Evolutionary conservation across 2,888 invertebrate species (phyloP).

Genomic region (Polietes domitor): DNA sequence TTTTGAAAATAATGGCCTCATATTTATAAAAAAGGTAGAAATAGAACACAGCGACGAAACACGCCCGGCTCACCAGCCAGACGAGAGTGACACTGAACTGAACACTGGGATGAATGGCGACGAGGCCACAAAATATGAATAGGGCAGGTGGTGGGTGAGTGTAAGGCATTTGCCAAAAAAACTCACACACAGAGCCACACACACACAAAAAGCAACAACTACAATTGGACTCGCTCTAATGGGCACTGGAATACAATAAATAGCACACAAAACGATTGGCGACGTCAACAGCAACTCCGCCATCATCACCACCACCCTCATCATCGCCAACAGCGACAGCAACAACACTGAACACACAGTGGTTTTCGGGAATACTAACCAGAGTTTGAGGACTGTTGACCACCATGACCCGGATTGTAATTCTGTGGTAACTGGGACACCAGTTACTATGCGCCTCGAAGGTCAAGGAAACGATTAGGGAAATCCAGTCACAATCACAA

Average conservation of each 20-base stretch:
- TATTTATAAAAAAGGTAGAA: constrained; percentile 50
- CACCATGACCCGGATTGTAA: not conserved
- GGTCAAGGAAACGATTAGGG: not conserved
- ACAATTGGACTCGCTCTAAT: constrained; percentile 16
- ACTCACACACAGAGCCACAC: constrained; percentile 10
- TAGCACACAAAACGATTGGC: constrained; percentile 42
- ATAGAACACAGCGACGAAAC: not conserved
- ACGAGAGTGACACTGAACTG: not conserved
- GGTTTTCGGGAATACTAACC: not conserved
- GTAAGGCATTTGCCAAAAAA: constrained; percentile 46
- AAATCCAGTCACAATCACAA: not conserved
- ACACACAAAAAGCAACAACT: not conserved
- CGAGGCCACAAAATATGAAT: constrained; percentile 20
- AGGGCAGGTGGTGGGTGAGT: not conserved
- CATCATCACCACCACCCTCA: not conserved
- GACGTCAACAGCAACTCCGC: constrained; percentile 1
- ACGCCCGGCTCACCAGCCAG: not conserved
- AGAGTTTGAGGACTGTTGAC: not conserved
- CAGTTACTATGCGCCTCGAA: not conserved
- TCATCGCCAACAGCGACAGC: not conserved
- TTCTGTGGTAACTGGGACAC: too few relatives aligned
- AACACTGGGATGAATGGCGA: constrained; percentile 14
- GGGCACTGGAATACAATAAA: constrained; percentile 26
- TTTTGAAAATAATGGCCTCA: constrained; percentile 62
- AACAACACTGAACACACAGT: not conserved